Percentiles rank a stretch among this genome's conserved stretches.
Evolutionary conservation across 2,797 vertebrate species (phyloP).

Genomic region (Esox lucius): DNA sequence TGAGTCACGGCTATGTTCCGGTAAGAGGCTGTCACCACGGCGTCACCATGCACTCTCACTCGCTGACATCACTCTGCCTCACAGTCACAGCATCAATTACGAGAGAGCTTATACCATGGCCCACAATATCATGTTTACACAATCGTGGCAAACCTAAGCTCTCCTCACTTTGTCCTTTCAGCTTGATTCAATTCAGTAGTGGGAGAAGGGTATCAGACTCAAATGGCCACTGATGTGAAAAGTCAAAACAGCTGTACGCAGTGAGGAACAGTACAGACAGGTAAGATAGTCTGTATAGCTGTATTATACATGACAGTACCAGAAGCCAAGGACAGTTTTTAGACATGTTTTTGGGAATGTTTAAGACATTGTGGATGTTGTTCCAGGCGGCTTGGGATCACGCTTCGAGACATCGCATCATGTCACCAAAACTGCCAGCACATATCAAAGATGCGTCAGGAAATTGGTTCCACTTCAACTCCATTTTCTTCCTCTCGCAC

Average conservation of each 20-base stretch:
- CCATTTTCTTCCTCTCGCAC: conserved; percentile 24
- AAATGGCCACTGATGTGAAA: not conserved
- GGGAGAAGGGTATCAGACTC: not conserved
- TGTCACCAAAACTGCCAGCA: conserved; percentile 40
- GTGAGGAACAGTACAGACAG: not conserved
- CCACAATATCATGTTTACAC: conserved; percentile 29
- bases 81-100: conserved; percentile 46
- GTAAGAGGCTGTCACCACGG: conserved; percentile 47
- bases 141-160: conserved; percentile 10
- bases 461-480: conserved; percentile 46
- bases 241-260: not conserved
- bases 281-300: not conserved
- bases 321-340: not conserved
- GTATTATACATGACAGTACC: not conserved
- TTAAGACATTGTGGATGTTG: not conserved
- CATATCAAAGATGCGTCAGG: conserved; percentile 40
- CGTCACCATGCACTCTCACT: conserved; percentile 32
- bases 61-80: not conserved
- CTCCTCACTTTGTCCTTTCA: not conserved
- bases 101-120: conserved; percentile 21
- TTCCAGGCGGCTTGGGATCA: conserved; percentile 32
- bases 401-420: conserved; percentile 26
- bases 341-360: not conserved
- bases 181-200: not conserved
- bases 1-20: conserved; percentile 59